A percentile compares a stretch with the other conserved stretches of the same genome.
Conservation (phyloP, 2,797 vertebrate species). For the Hoplostethus atlanticus region DNA sequence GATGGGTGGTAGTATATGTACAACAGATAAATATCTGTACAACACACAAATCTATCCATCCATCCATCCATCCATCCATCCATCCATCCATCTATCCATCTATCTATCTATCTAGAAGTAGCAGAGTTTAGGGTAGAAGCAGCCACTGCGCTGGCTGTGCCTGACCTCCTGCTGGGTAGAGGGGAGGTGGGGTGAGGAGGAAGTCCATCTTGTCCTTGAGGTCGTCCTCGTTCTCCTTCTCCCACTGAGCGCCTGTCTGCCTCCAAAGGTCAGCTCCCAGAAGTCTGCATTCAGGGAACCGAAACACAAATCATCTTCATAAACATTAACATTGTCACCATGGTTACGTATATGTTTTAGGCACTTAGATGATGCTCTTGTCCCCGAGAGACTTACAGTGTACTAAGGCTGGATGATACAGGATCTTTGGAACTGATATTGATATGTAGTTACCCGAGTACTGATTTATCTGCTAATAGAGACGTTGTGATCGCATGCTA, state of each 20-base stretch:
- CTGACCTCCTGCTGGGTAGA: conserved; percentile 91
- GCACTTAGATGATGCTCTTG: not conserved
- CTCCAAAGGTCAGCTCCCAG: conserved; percentile 90
- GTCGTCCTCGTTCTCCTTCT: conserved; percentile 94
- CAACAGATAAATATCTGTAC: not conserved
- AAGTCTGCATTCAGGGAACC: conserved; percentile 75
- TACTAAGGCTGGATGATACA: too few species aligned
- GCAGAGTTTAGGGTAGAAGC: not conserved
- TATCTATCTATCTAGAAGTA: not conserved
- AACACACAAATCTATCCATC: not conserved
- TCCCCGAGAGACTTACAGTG: too few species aligned
- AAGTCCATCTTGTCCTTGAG: conserved; percentile 98
- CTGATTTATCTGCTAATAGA: too few species aligned
- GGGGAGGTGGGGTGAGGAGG: conserved; percentile 78
- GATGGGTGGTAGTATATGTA: not conserved
- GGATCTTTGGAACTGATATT: too few species aligned
- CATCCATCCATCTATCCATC: not conserved
- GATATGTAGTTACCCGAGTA: too few species aligned
- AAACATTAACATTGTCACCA: not conserved
- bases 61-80: not conserved
- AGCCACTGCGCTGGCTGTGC: not conserved
- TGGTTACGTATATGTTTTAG: not conserved
- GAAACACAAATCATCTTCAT: not conserved
- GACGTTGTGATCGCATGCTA: too few species aligned
- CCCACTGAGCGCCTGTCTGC: conserved; percentile 92